phyloP scores from a whole-genome alignment of 2,797 vertebrate genomes.

The Glossophaga mutica region DNA sequence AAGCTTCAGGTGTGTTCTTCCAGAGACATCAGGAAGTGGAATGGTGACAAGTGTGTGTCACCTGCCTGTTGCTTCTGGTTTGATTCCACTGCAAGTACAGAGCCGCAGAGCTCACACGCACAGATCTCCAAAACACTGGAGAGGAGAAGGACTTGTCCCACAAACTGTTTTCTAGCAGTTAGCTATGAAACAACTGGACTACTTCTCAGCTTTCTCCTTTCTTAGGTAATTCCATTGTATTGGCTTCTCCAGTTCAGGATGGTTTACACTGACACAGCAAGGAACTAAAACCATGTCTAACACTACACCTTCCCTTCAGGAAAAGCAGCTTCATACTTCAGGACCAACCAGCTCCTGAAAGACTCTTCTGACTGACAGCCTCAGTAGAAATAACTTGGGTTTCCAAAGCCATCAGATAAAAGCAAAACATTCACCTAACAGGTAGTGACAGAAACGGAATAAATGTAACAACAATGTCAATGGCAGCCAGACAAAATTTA shows the following conservation, averaged over 20 bases:
- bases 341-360: neutral
- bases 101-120: fast-evolving
- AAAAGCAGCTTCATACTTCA: neutral
- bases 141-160: neutral
- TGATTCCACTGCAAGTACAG: neutral
- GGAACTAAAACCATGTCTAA: neutral
- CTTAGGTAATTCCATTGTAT: neutral
- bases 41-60: neutral
- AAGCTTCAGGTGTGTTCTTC: neutral
- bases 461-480: conserved; percentile 1
- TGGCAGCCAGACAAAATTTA: neutral
- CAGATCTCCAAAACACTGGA: neutral
- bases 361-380: neutral
- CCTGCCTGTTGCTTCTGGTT: neutral
- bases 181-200: neutral
- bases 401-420: conserved; percentile 57
- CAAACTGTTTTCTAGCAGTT: neutral
- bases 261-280: neutral
- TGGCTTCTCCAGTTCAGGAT: neutral
- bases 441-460: conserved; percentile 19
- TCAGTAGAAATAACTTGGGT: conserved; percentile 50
- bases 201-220: neutral
- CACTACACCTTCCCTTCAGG: neutral
- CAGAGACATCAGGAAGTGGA: neutral
- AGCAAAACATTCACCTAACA: conserved; percentile 38